Conservation (phyloP, 2,888 invertebrate genomes). For the Nowickia ferox region DNA sequence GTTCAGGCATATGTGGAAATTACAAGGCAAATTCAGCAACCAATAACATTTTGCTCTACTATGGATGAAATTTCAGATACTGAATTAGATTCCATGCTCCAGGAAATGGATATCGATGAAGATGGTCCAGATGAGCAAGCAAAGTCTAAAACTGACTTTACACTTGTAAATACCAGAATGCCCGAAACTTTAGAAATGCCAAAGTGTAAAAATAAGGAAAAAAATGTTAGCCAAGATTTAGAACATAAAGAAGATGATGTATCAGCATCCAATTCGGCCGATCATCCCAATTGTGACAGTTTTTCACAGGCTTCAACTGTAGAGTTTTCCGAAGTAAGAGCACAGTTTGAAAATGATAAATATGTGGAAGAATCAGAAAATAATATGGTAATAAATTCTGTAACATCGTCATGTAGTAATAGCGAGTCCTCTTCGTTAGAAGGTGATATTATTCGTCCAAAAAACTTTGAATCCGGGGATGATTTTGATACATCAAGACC, state of each 20-base stretch:
- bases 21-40: slow-evolving; percentile 73
- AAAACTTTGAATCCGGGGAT: slow-evolving; percentile 66
- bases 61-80: slow-evolving; percentile 84
- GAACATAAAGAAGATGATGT: slow-evolving; percentile 74
- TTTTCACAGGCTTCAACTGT: slow-evolving; percentile 83
- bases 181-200: neutral
- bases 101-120: slow-evolving; percentile 82
- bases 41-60: slow-evolving; percentile 82
- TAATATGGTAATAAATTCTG: slow-evolving; percentile 62
- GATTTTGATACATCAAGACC: slow-evolving; percentile 73
- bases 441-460: slow-evolving; percentile 62
- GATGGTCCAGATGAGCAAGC: slow-evolving; percentile 39
- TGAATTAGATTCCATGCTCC: slow-evolving; percentile 83
- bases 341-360: slow-evolving; percentile 60
- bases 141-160: slow-evolving; percentile 35
- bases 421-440: slow-evolving; percentile 75
- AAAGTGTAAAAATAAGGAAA: neutral
- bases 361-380: slow-evolving; percentile 56
- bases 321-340: slow-evolving; percentile 80
- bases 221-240: neutral
- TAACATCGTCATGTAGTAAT: slow-evolving; percentile 77
- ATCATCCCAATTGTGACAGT: slow-evolving; percentile 81
- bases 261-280: slow-evolving; percentile 71
- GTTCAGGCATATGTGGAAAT: slow-evolving; percentile 18
- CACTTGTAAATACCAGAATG: neutral